These are phyloP conservation scores for Copidosoma aretas DNA, from an alignment of 2,888 invertebrate species.

Conservation along the genomic window DNA sequence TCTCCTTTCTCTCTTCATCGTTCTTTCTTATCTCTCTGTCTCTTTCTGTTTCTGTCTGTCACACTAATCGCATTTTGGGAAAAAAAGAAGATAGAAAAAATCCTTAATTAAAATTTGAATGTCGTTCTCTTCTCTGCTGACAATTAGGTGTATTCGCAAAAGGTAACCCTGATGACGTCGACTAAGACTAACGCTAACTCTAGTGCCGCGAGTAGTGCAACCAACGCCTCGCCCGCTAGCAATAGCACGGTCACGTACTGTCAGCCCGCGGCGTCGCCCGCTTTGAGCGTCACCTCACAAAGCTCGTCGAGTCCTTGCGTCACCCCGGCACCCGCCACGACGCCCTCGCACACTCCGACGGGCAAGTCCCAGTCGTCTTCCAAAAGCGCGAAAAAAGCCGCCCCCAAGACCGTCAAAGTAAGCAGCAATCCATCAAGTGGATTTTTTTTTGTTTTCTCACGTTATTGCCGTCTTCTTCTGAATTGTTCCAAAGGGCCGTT, in stretches of 20 bases:
- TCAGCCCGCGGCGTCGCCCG: constrained; percentile 66
- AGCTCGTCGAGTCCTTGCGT: constrained; percentile 68
- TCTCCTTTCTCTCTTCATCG: not conserved
- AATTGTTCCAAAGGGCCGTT: not conserved
- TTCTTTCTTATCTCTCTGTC: not conserved
- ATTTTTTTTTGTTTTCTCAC: not conserved
- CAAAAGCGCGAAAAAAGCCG: constrained; percentile 61
- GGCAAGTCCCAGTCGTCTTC: constrained; percentile 32
- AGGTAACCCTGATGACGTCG: constrained; percentile 63
- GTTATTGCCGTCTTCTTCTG: not conserved
- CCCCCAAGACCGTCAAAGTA: constrained; percentile 68
- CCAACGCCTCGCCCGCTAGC: not conserved
- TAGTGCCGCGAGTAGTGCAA: not conserved
- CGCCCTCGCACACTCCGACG: constrained; percentile 51
- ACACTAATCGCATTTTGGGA: not conserved
- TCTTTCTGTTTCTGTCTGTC: too few species aligned
- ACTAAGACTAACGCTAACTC: constrained; percentile 61
- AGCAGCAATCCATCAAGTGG: constrained; percentile 53
- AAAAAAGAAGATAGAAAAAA: not conserved
- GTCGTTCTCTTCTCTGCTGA: not conserved
- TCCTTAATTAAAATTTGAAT: not conserved
- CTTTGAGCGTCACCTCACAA: constrained; percentile 67
- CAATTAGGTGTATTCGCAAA: constrained; percentile 60
- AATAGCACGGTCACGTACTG: constrained; percentile 65
- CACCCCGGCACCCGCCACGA: constrained; percentile 65